These are phyloP conservation scores for Phasianus colchicus DNA, from an alignment of 2,113 vertebrate species.

Conservation along the genomic window DNA sequence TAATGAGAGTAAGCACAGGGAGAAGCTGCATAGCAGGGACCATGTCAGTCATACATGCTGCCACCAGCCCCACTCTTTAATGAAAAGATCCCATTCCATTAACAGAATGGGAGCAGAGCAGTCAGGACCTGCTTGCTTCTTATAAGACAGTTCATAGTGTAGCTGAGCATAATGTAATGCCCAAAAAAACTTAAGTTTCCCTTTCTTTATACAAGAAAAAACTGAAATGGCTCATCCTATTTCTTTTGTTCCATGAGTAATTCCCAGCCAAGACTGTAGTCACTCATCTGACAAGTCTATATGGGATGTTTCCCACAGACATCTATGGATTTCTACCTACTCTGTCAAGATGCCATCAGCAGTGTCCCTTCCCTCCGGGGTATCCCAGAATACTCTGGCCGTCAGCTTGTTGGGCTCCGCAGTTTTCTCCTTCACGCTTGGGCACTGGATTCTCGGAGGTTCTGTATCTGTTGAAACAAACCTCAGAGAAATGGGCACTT, in stretches of 20 bases:
- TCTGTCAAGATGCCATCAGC: conserved; percentile 98
- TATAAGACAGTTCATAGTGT: neutral
- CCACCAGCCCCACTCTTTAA: neutral
- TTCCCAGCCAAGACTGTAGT: neutral
- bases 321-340: conserved; percentile 75
- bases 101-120: neutral
- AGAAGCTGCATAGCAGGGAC: neutral
- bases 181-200: neutral
- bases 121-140: neutral
- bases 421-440: conserved; percentile 90
- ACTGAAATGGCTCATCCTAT: neutral
- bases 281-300: neutral
- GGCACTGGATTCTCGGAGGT: conserved; percentile 93
- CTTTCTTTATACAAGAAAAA: neutral
- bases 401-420: conserved; percentile 95
- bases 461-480: conserved; percentile 84
- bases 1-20: neutral
- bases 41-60: neutral
- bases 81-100: neutral
- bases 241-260: neutral
- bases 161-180: neutral
- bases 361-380: conserved; percentile 92
- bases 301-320: neutral
- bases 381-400: conserved; percentile 94
- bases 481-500: neutral